Evolutionary conservation across 1,140 invertebrate species (phyloP), one percentile per base, ranked within the genome.

Genomic region (Drosophila prosaltans): DNA sequence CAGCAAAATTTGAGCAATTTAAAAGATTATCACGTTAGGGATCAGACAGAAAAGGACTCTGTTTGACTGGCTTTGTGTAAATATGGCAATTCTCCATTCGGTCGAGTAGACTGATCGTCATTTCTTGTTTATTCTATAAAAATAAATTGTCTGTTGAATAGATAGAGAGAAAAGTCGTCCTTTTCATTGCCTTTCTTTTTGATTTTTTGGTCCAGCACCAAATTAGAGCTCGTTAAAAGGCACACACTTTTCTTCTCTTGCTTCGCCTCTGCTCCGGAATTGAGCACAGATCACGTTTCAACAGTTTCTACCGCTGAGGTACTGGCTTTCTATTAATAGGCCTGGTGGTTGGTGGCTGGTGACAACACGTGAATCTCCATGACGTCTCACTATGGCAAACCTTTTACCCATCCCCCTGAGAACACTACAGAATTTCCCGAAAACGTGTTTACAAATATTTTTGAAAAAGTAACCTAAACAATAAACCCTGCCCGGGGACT

Each of bases 391-490:
- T 81, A 72, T 82, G 61, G 71, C 72, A 71, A 76, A 77, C 80
- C 80, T 82, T 58, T 83, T 61, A 69, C 66, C 68, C 80, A 83
- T 80, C 75, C 69, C 63, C 79, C 61, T 70, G 66, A 51, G 66
- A 76, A 91, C 83, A 90, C 63, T 73, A 75, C 58, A 65, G 24
- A 81, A 78, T 80, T 79, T 76, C 81, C 76, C 62, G 81, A 81
- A 90, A 84, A 79, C 84, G 65, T 91, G 88, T 91, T 91, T 91
- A 91, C 85, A 91, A 91, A 91, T 89, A 89, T 91, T 91, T 91
- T 91, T 58, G 66, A 81, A 89, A 83, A 78, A 73, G 74, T 66
- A 81, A 55, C 30, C 45, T 9, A 80, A 89, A 88, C 84, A 88
- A 88, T 78, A 69, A 57, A 54, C 65, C 70, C 55, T 69, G 66